Conservation (phyloP, 1,140 invertebrate species). For the Papilio aristodemus region DNA sequence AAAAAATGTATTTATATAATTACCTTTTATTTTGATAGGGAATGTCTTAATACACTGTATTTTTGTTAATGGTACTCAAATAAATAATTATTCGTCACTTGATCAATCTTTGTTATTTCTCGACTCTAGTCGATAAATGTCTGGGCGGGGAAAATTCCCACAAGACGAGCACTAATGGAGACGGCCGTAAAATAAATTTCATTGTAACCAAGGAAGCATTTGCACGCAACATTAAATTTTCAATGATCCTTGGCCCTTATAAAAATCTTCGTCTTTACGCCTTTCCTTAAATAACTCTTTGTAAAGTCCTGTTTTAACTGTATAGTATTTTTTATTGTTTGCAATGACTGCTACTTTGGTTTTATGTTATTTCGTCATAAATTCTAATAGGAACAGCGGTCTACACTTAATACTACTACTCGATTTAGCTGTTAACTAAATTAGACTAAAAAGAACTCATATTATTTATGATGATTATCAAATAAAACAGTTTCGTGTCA, state of each 20-base stretch:
- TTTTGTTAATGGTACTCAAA: not conserved
- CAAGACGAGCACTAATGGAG: not conserved
- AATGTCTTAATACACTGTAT: not conserved
- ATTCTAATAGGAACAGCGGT: not conserved
- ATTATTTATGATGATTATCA: too few relatives aligned
- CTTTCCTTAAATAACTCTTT: not conserved
- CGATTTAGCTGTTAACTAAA: too few relatives aligned
- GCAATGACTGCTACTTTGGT: not conserved
- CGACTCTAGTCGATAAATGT: not conserved
- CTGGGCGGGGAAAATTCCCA: not conserved
- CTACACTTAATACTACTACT: too few relatives aligned
- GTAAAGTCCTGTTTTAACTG: not conserved
- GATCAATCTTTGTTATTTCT: not conserved
- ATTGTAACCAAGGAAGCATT: conserved; percentile 25
- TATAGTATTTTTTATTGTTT: not conserved
- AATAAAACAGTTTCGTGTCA: too few relatives aligned
- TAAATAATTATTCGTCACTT: not conserved
- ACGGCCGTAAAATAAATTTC: conserved; percentile 20
- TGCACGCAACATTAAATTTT: conserved; percentile 28
- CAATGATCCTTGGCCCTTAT: conserved; percentile 6
- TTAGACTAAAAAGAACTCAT: too few relatives aligned
- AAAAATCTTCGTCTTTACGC: conserved; percentile 5
- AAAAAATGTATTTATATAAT: too few relatives aligned
- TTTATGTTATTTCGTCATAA: not conserved
- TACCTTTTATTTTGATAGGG: not conserved